Conservation (phyloP, 2,888 invertebrate genomes). For the Pyrrhia umbra region DNA sequence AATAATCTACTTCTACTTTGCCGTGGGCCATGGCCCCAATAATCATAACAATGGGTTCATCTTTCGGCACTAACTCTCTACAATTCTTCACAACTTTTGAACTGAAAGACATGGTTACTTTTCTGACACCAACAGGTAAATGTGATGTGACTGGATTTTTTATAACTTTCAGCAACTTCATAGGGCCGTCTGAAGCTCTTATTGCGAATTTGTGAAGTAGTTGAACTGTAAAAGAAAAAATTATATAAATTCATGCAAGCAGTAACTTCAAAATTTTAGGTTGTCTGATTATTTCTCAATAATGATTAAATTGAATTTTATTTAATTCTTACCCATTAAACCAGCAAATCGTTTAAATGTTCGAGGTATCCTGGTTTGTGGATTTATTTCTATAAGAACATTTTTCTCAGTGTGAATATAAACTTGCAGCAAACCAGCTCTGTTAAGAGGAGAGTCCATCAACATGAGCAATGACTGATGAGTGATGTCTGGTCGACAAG, state of each 20-base stretch:
- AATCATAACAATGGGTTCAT: constrained; percentile 96
- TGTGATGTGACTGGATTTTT: constrained; percentile 99
- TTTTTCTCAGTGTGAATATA: constrained; percentile 97
- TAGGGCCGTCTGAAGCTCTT: constrained; percentile 96
- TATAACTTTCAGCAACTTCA: constrained; percentile 98
- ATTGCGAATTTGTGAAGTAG: constrained; percentile 98
- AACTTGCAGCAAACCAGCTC: constrained; percentile 98
- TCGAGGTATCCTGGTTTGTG: constrained; percentile 98
- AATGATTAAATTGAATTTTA: not conserved
- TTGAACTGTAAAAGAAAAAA: constrained; percentile 93
- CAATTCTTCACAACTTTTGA: constrained; percentile 93
- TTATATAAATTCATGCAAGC: not conserved
- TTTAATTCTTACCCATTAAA: constrained; percentile 94
- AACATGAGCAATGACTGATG: constrained; percentile 99
- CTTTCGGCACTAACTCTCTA: constrained; percentile 94
- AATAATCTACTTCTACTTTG: constrained; percentile 96
- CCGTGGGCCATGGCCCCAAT: constrained; percentile 99
- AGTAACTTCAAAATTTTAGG: too few relatives aligned
- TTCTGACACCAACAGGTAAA: constrained; percentile 97
- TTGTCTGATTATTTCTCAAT: too few relatives aligned
- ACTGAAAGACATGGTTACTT: constrained; percentile 97
- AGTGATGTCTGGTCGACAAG: constrained; percentile 98
- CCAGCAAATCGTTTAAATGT: constrained; percentile 99
- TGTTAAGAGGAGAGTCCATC: constrained; percentile 98
- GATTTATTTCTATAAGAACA: constrained; percentile 98